These are phyloP conservation scores for Melanophora roralis DNA, from an alignment of 2,888 invertebrate genomes.

Conservation along the genomic window DNA sequence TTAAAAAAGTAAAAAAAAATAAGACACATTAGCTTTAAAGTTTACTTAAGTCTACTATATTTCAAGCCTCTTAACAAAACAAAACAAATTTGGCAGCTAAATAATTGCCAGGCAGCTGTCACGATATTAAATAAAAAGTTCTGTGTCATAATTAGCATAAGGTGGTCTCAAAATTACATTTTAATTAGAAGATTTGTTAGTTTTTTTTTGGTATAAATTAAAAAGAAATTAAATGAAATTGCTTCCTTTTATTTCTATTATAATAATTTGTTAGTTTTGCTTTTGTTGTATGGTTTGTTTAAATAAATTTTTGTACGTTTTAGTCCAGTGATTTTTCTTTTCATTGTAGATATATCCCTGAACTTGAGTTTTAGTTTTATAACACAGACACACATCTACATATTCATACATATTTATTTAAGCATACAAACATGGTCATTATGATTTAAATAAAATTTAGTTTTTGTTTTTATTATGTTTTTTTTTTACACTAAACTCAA, in stretches of 20 bases:
- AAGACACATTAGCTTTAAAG: too few species aligned
- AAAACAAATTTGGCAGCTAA: too few species aligned
- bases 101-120: too few species aligned
- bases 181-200: background rate
- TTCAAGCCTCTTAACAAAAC: too few species aligned
- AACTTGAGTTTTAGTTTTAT: conserved; percentile 40
- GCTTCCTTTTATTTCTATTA: too few species aligned
- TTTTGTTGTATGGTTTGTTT: background rate
- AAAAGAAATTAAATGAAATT: background rate
- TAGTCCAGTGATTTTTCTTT: background rate
- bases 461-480: background rate
- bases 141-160: too few species aligned
- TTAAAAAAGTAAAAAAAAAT: too few species aligned
- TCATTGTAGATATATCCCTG: conserved; percentile 4
- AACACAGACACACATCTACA: background rate
- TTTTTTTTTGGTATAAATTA: background rate
- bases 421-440: background rate
- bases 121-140: too few species aligned
- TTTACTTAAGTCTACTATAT: too few species aligned
- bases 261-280: too few species aligned
- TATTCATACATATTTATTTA: too few species aligned
- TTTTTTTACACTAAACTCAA: background rate
- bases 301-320: background rate
- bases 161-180: too few species aligned
- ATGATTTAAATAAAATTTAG: background rate